These are phyloP conservation scores for Zygaena filipendulae DNA, from an alignment of 2,888 invertebrate genomes.

Conservation along the genomic window DNA sequence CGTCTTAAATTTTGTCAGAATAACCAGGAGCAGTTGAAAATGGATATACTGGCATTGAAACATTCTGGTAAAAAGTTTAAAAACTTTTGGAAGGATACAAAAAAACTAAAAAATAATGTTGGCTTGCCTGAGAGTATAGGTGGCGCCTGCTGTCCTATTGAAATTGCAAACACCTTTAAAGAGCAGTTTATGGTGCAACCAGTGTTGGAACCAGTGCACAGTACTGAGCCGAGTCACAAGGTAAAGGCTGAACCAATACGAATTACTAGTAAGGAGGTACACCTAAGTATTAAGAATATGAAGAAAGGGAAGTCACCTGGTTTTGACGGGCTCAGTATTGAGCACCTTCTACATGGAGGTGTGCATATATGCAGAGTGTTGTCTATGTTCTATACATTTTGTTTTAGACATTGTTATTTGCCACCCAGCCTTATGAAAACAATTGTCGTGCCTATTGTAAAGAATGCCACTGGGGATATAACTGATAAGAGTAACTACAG, in stretches of 20 bases:
- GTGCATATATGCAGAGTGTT: no score
- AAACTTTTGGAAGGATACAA: constrained; percentile 13
- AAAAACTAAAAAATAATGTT: constrained; percentile 4
- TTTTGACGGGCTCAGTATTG: constrained; percentile 4
- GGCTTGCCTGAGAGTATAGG: constrained; percentile 13
- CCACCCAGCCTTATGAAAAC: no score
- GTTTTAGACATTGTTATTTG: no score
- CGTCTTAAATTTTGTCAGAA: constrained; percentile 11
- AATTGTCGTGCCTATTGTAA: no score
- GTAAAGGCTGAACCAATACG: no score
- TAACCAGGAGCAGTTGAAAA: constrained; percentile 8
- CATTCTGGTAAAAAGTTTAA: constrained; percentile 10
- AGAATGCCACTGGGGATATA: no score
- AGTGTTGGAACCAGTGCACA: background rate
- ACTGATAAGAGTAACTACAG: no score
- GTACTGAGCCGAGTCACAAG: constrained; percentile 1
- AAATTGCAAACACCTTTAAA: constrained; percentile 10
- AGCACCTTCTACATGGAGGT: no score
- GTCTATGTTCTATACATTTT: no score
- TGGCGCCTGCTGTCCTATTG: constrained; percentile 6
- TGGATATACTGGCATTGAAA: constrained; percentile 9
- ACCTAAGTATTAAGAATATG: background rate
- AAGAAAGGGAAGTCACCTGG: constrained; percentile 7
- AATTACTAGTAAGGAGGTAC: background rate
- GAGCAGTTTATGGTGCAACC: constrained; percentile 10